Base-by-base conservation (phyloP, 1,140 invertebrate genomes). In the Drosophila sechellia region DNA sequence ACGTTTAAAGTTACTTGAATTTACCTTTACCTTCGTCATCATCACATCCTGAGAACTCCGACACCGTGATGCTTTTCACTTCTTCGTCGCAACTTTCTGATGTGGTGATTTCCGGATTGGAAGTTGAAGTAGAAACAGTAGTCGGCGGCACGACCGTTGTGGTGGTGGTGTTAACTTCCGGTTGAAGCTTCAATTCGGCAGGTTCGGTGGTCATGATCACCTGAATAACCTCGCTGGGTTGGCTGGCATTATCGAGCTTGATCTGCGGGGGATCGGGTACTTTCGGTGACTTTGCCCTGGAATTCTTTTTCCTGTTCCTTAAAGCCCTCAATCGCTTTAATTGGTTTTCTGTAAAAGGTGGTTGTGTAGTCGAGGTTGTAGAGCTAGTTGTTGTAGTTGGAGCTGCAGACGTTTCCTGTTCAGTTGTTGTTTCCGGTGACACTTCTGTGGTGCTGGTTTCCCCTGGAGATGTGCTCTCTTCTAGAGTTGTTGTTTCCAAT, bases 261-360 rank as follows among this genome's bases (percentile, higher is more conserved):
- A 79, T 83, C 37, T 69, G 57, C 0, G 83, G 83, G 0, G 46
- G 46, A 57, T 87, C 78, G 6, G 81, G 83, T 2, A 87, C 83
- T n/a, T 46, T 45, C 0, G 80, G 54, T 0, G 17, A 45, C 12
- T 49, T 25, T 11, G 27, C 8, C 11, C 42, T 35, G 3, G 35
- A 13, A 37, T 64, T 78, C 3, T 50, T 70, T 0, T 12, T 50
- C 25, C 45, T 49, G 17, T 15, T 5, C 6, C 37, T 43, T 0
- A 66, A 15, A 3, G 52, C 60, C 25, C 60, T 75, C 0, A 63
- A 12, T 0, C 48, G 45, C 13, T 70, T 73, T 13, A 56, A 13
- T 34, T 69, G 35, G 12, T 69, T 48, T 2, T 34, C 49, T 1
- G 27, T 20, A 3, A n/a, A 52, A 0, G 50, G 25, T 4, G 12